phyloP scores from a whole-genome alignment of 2,797 vertebrate species.

The Psittacula echo region DNA sequence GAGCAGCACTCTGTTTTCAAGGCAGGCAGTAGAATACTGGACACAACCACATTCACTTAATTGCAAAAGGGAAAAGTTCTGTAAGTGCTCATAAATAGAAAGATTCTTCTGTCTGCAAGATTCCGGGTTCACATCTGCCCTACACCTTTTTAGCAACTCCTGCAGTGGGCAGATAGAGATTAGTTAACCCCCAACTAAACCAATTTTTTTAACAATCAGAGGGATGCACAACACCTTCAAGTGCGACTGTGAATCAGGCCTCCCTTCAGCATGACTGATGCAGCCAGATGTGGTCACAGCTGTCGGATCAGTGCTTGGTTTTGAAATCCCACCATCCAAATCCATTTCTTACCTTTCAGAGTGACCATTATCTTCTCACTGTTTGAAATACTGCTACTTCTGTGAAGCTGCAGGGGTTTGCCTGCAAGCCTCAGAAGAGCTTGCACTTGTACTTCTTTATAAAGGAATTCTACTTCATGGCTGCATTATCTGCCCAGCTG shows the following conservation, averaged over 20 bases:
- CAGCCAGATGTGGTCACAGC: neutral
- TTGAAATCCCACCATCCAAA: slow-evolving; percentile 20
- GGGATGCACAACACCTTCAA: neutral
- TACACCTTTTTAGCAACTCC: neutral
- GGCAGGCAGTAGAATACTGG: neutral
- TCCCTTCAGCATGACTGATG: neutral
- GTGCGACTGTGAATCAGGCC: neutral
- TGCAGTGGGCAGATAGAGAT: neutral
- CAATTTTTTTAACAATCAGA: neutral
- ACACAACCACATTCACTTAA: neutral
- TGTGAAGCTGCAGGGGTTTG: slow-evolving; percentile 43
- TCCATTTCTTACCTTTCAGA: slow-evolving; percentile 32
- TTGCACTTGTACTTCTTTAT: slow-evolving; percentile 34
- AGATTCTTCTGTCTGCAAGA: neutral
- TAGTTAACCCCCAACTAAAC: neutral
- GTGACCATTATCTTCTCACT: slow-evolving; percentile 21
- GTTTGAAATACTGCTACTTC: slow-evolving; percentile 40
- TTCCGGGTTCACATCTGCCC: neutral
- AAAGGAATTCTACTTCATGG: neutral
- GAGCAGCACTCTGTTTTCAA: neutral
- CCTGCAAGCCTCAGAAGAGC: slow-evolving; percentile 37
- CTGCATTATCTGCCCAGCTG: slow-evolving; percentile 27
- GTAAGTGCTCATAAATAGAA: neutral
- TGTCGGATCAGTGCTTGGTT: neutral
- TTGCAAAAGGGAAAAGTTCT: neutral